Evolutionary conservation across 2,113 vertebrate genomes (phyloP), one percentile per base, ranked within the genome.

Genomic region (Lophochroa leadbeateri): DNA sequence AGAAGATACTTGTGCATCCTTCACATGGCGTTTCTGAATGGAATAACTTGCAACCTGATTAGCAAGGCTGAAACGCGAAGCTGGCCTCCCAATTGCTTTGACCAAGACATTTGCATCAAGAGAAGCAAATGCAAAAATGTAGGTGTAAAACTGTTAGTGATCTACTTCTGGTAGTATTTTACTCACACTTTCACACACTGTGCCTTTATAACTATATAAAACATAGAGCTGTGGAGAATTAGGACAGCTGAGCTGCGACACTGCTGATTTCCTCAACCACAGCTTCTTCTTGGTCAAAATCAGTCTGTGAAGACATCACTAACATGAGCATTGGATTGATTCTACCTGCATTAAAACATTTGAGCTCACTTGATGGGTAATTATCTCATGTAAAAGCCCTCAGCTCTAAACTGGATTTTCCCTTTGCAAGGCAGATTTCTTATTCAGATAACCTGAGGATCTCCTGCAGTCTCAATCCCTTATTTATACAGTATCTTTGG

Each of bases 61-160:
- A 90, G 91, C 86, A 93, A 93, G 76, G 77, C 53, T 82, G 92
- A 95, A 92, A 95, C 79, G 63, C 37, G 3, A 77, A 27, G 21
- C 60, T 94, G 3, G 0, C 25, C 69, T 88, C 72, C 46, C 58
- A 29, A 4, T 63, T 50, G 17, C 68, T 88, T 57, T 53, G n/a
- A 52, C 68, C 57, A 78, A 96, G 77, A 68, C 57, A 68, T 79
- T 89, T 82, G 21, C 57, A 90, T 27, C 49, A 60, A 58, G 68
- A 78, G 33, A 90, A 68, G 77, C 29, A 60, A 88, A 89, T 17
- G 33, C 57, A 90, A 64, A 90, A 82, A 68, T 3, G 25, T 63
- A 53, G 41, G 83, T 52, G 63, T 76, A 64, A 86, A 88, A 88
- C 52, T 41, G 37, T 21, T 63, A 47, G 50, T 57, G 61, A 19